Base-by-base conservation (phyloP, 2,113 vertebrate genomes). In the Shinisaurus crocodilurus region DNA sequence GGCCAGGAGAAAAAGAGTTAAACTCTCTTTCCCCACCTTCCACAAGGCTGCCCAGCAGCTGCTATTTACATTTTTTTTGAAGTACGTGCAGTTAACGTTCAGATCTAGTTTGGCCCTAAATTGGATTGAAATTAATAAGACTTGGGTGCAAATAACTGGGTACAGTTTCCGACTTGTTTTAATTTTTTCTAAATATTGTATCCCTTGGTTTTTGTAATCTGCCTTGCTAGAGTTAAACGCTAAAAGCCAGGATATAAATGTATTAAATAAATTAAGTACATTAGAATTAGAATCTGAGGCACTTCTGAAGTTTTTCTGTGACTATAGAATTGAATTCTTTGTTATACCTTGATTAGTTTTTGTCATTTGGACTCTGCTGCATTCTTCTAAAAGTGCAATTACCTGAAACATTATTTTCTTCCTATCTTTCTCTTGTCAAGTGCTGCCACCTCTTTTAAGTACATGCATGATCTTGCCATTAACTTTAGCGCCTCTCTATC, bases 291-390 rank as follows among this genome's bases (percentile, higher is more conserved):
- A 32, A 60, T 63, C 43, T 34, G 50, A 77, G n/a, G n/a, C 75
- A 25, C 34, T 37, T 57, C 34, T 57, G 54, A 75, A 60, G 45
- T 54, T 86, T 86, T 15, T 65, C 10, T 63, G 27, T 15, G 45
- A 88, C 69, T 27, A 37, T 23, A 69, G 12, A 88, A 45, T 25
- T n/a, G 76, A 50, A 69, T 69, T 88, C 40, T 80, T 48, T 48
- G 87, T 69, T 80, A 37, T n/a, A 79, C 43, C 40, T 45, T 80
- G 32, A 50, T 80, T 88, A 50, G 34, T 80, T 88, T 79, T 88
- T 43, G 74, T n/a, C 74, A 48, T 65, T 67, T n/a, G 32, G 16
- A 81, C 34, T 50, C 48, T 37, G 34, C 23, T 88, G 10, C 20
- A n/a, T 81, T 80, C 69, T 83, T 81, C 79, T 74, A 82, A 43